Evolutionary conservation across 2,113 vertebrate genomes (phyloP).

Genomic region (Myocastor coypus): DNA sequence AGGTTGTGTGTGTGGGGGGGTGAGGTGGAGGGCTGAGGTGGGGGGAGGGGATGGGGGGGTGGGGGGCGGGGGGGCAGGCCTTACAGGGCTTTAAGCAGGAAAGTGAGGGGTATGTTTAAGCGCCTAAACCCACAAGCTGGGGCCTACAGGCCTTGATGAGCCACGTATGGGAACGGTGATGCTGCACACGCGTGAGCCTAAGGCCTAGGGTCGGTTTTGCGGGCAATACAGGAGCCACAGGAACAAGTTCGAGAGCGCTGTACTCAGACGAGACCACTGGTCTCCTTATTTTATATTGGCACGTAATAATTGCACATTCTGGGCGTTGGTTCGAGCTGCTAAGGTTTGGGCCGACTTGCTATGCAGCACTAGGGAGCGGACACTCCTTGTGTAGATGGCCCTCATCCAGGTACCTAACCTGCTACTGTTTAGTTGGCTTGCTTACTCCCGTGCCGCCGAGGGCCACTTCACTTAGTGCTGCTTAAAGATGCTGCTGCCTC

Average conservation of each 20-base stretch:
- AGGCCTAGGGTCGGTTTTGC: not conserved
- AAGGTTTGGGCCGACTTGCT: not conserved
- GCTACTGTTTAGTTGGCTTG: no score
- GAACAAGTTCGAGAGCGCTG: not conserved
- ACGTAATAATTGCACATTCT: not conserved
- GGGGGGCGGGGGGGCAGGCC: no score
- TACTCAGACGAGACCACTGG: not conserved
- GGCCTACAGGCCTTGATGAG: not conserved
- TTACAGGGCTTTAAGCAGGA: not conserved
- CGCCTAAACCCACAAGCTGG: not conserved
- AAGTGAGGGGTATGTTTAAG: not conserved
- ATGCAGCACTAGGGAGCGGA: not conserved
- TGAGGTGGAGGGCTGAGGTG: no score
- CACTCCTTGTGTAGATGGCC: not conserved
- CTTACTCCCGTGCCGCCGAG: not conserved
- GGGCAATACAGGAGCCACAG: not conserved
- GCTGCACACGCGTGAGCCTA: not conserved
- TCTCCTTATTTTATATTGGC: not conserved
- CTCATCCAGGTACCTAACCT: not conserved
- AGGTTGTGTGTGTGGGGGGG: no score
- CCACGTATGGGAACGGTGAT: not conserved
- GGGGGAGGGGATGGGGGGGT: no score
- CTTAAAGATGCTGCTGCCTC: not conserved
- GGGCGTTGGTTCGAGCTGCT: not conserved
- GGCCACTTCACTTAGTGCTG: not conserved